Conservation (phyloP, 2,797 vertebrate species). For the Enteromius treurensis region DNA sequence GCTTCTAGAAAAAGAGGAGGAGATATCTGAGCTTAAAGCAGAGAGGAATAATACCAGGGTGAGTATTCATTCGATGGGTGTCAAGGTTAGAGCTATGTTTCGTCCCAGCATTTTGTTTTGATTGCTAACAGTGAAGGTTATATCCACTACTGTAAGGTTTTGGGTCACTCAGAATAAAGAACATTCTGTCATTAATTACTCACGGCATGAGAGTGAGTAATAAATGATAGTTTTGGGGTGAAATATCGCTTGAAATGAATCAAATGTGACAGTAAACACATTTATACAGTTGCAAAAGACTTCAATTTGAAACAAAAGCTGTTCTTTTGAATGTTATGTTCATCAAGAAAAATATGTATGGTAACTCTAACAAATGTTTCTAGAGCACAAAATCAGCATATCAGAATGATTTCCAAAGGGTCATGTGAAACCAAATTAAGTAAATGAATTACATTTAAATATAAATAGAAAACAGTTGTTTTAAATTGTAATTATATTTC, state of each 20-base stretch:
- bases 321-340: background rate
- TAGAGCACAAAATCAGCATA: background rate
- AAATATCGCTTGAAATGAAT: background rate
- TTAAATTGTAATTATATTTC: background rate
- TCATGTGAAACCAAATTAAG: background rate
- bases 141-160: background rate
- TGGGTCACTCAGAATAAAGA: background rate
- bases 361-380: background rate
- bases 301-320: background rate
- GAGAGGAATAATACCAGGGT: conserved; percentile 97
- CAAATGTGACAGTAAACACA: background rate
- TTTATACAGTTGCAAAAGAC: background rate
- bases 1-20: conserved; percentile 95
- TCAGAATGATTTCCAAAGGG: background rate
- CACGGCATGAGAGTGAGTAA: background rate
- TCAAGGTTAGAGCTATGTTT: conserved; percentile 4
- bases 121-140: background rate
- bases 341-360: background rate
- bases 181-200: background rate
- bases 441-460: too few species aligned
- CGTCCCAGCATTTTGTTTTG: too few species aligned
- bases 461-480: background rate
- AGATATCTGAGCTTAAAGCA: conserved; percentile 96
- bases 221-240: too few species aligned
- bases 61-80: conserved; percentile 40